phyloP scores from a whole-genome alignment of 2,113 vertebrate genomes.

The Corydoras sp. region DNA sequence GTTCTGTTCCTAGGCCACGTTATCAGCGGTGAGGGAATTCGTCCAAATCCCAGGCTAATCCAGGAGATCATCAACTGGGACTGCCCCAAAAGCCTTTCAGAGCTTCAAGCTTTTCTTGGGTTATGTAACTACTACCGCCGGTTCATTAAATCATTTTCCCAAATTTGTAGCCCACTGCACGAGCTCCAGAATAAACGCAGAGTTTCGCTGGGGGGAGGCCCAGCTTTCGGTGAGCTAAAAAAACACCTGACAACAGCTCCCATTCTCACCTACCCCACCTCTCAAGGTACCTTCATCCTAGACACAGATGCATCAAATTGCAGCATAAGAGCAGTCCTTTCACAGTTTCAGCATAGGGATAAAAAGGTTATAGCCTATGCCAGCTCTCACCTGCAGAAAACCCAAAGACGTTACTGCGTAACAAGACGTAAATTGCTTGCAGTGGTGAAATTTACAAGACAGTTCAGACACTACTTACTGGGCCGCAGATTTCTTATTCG shows the following conservation, averaged over 20 bases:
- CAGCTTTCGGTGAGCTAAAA: background rate
- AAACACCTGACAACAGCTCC: background rate
- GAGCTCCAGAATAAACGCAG: background rate
- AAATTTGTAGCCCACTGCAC: background rate
- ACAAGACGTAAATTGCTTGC: too few species aligned
- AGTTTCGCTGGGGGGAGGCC: background rate
- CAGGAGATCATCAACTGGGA: background rate
- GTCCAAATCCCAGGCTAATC: background rate
- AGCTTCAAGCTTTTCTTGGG: constrained; percentile 15
- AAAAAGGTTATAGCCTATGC: too few species aligned
- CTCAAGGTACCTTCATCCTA: background rate
- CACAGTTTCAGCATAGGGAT: too few species aligned
- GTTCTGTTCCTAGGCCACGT: constrained; percentile 30
- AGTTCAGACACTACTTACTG: too few species aligned
- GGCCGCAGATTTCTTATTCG: too few species aligned
- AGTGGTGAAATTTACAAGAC: too few species aligned
- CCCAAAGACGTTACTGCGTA: too few species aligned
- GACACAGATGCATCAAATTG: constrained; percentile 27
- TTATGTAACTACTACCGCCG: constrained; percentile 20
- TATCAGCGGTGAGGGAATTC: constrained; percentile 14
- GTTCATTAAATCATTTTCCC: background rate
- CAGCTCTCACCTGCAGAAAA: too few species aligned
- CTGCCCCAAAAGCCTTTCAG: background rate
- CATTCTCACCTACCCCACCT: background rate
- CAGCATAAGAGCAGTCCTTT: too few species aligned